Base-by-base conservation (phyloP, 2,888 invertebrate genomes). In the Reticulitermes lucifugus region DNA sequence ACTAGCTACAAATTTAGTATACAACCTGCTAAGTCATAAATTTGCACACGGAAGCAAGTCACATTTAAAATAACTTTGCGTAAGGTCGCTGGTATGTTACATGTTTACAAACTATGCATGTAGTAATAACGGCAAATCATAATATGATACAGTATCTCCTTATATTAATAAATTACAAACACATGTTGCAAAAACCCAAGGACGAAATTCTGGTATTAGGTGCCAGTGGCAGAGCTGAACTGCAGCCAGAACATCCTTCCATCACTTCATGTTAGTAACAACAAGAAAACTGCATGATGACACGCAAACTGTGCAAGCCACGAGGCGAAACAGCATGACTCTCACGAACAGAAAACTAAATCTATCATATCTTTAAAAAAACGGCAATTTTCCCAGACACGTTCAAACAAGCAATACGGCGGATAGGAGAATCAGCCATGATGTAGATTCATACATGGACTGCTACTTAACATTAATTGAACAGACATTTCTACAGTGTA, bases 241-340 rank as follows among this genome's bases (percentile, higher is more conserved):
- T 18, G 18, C 18, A 18, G 55, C 65, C 25, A 25, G 65, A 65
- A 14, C 25, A 65, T 25, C 25, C 65, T 65, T 14, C 65, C 65
- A 65, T 65, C 65, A 65, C 14, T 65, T 55, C 55, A 51, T 51
- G 9, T 51, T 51, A 51, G 51, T 51, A 51, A 51, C 14, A 51
- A 51, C 1, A 18, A 65, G n/a, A 65, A 14, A 7, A n/a, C 25
- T n/a, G 65, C 65, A 65, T 65, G 65, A 65, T 65, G n/a, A 65
- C 25, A 65, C 25, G 65, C 65, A 14, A 65, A 65, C 25, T 25
- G 55, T 18, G 65, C 65, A 65, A 25, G 65, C 25, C 65, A 65
- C 65, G 65, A 65, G 65, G 65, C n/a, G 65, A 65, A 65, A 10
- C 65, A 65, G 65, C 65, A 65, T 65, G 65, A n/a, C 25, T 65